phyloP scores from a whole-genome alignment of 2,797 vertebrate species.

The Ctenopoma kingsleyae region DNA sequence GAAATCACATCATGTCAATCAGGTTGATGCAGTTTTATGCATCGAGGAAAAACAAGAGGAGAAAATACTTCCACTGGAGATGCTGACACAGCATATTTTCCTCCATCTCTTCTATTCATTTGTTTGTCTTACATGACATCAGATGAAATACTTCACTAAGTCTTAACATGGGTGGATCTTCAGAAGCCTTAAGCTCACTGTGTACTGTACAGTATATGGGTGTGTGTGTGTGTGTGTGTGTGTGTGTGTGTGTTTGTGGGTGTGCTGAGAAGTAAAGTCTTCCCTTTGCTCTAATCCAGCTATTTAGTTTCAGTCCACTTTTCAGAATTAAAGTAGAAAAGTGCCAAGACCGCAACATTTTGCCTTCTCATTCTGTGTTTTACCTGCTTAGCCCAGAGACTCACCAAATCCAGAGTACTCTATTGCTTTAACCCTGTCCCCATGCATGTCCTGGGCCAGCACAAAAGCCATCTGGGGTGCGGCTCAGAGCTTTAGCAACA shows the following conservation, averaged over 20 bases:
- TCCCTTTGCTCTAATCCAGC: slow-evolving; percentile 57
- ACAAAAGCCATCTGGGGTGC: slow-evolving; percentile 82
- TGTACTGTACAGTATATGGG: background rate
- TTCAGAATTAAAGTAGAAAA: slow-evolving; percentile 63
- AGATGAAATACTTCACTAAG: slow-evolving; percentile 40
- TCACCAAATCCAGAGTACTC: slow-evolving; percentile 60
- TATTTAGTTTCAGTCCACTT: slow-evolving; percentile 55
- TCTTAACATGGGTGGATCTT: slow-evolving; percentile 40
- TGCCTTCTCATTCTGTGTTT: slow-evolving; percentile 59
- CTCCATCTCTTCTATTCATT: slow-evolving; percentile 3
- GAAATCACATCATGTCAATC: slow-evolving; percentile 38
- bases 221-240: slow-evolving; percentile 24
- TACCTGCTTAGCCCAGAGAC: slow-evolving; percentile 82
- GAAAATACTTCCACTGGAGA: slow-evolving; percentile 15
- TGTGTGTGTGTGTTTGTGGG: slow-evolving; percentile 35
- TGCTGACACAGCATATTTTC: slow-evolving; percentile 11
- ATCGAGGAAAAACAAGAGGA: slow-evolving; percentile 4
- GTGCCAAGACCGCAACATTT: slow-evolving; percentile 68
- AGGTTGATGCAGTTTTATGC: slow-evolving; percentile 7
- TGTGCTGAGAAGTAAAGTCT: slow-evolving; percentile 36
- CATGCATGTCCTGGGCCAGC: slow-evolving; percentile 52
- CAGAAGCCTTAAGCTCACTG: slow-evolving; percentile 37
- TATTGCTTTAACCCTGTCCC: slow-evolving; percentile 65
- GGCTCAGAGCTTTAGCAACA: slow-evolving; percentile 70
- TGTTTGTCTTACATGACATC: slow-evolving; percentile 46